Percentiles rank a stretch among this genome's conserved stretches.
Conservation (phyloP, 2,113 vertebrate species). For the Corythaeola cristata region DNA sequence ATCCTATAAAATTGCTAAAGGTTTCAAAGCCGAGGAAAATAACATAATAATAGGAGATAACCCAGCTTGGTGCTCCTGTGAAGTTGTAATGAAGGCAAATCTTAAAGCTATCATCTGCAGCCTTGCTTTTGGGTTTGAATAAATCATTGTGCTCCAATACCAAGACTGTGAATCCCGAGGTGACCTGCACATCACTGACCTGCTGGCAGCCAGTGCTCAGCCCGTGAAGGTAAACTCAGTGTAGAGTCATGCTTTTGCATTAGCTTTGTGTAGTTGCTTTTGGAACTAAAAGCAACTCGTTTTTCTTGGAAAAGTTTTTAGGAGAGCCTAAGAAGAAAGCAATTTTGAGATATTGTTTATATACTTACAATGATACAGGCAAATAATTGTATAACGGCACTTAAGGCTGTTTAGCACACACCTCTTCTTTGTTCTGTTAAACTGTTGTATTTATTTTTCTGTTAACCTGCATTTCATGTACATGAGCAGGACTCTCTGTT, state of each 20-base stretch:
- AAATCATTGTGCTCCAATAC: neutral
- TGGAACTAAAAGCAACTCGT: neutral
- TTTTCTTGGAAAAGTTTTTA: neutral
- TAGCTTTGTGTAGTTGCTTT: neutral
- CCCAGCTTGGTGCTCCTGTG: neutral
- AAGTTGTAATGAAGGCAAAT: neutral
- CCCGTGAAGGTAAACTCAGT: rapidly evolving
- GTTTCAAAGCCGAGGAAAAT: neutral
- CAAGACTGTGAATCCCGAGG: neutral
- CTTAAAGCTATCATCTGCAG: neutral
- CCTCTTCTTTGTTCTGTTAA: neutral
- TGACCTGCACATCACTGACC: neutral
- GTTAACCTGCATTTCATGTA: neutral
- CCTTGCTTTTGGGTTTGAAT: neutral
- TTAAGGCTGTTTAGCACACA: neutral
- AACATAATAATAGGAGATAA: neutral
- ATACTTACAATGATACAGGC: neutral
- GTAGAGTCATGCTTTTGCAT: rapidly evolving
- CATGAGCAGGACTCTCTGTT: neutral
- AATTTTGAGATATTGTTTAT: neutral
- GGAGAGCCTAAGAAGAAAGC: neutral
- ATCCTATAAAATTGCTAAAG: neutral
- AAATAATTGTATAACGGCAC: neutral
- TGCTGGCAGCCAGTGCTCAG: neutral
- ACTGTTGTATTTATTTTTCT: neutral